These are phyloP conservation scores for Scaeva pyrastri DNA, from an alignment of 2,888 invertebrate species.

Conservation along the genomic window DNA sequence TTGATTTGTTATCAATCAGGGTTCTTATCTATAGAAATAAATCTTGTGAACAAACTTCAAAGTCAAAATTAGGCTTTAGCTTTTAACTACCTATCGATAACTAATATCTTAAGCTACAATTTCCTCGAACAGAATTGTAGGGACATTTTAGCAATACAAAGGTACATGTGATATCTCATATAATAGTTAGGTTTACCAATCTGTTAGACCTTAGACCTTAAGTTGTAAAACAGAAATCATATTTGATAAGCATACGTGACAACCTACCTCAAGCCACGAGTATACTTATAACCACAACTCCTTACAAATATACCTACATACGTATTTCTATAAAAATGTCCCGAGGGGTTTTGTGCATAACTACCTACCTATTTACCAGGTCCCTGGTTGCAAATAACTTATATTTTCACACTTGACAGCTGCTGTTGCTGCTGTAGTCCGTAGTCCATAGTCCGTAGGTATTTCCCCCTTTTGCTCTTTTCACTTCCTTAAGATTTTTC, in stretches of 20 bases:
- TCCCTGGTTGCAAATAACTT: constrained; percentile 34
- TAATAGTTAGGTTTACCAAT: too few relatives aligned
- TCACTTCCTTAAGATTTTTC: constrained; percentile 7
- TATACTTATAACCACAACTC: background rate
- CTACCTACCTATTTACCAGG: background rate
- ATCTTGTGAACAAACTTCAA: too few relatives aligned
- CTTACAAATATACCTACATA: background rate
- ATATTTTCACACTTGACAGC: constrained; percentile 71
- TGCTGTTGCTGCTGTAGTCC: constrained; percentile 26
- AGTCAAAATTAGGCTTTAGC: too few relatives aligned
- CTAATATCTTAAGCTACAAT: too few relatives aligned
- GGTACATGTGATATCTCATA: too few relatives aligned
- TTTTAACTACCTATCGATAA: too few relatives aligned
- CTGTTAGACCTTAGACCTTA: too few relatives aligned
- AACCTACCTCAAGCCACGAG: background rate
- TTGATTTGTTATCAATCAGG: background rate
- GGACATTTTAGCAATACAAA: too few relatives aligned
- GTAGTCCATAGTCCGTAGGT: background rate
- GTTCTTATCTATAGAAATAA: too few relatives aligned
- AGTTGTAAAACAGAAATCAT: too few relatives aligned
- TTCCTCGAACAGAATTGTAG: too few relatives aligned
- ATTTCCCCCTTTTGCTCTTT: constrained; percentile 15
- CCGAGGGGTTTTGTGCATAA: background rate
- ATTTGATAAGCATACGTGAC: background rate
- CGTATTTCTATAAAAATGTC: constrained; percentile 5